A percentile compares a stretch with the other conserved stretches of the same genome.
phyloP scores from a whole-genome alignment of 2,113 vertebrate genomes.

The Thymallus thymallus region DNA sequence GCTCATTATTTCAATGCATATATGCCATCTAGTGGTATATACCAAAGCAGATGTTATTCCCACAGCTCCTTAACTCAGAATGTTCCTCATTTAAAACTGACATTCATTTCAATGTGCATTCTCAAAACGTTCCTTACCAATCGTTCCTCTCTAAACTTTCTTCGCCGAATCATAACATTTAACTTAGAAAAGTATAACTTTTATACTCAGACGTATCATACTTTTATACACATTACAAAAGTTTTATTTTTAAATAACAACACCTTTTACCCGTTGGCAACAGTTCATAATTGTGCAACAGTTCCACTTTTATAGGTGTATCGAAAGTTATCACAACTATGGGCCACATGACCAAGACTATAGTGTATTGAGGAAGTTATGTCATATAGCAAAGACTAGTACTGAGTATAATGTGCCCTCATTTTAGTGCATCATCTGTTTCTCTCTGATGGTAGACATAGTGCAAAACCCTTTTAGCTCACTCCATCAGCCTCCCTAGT shows the following conservation, averaged over 20 bases:
- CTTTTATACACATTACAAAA: neutral
- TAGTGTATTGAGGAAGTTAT: neutral
- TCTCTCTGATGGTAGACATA: neutral
- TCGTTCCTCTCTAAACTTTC: too few relatives aligned
- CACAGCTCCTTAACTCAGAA: slow-evolving; percentile 7
- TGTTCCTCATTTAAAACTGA: neutral
- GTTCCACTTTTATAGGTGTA: neutral
- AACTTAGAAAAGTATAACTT: neutral
- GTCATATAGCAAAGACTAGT: neutral
- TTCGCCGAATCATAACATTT: neutral
- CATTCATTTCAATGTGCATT: neutral
- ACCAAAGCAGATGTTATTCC: slow-evolving; percentile 48
- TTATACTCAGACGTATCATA: neutral
- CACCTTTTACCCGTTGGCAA: neutral
- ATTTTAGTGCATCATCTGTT: neutral
- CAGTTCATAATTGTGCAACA: neutral
- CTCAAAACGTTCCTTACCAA: neutral
- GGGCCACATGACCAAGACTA: neutral
- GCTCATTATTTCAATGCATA: slow-evolving; percentile 26
- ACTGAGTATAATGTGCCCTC: neutral
- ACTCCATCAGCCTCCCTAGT: neutral
- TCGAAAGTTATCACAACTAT: neutral
- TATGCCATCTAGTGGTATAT: slow-evolving; percentile 62
- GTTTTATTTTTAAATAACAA: too few relatives aligned
- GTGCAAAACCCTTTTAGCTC: neutral